Evolutionary conservation across 1,140 invertebrate species (phyloP).

Genomic region (Neodiprion lecontei): DNA sequence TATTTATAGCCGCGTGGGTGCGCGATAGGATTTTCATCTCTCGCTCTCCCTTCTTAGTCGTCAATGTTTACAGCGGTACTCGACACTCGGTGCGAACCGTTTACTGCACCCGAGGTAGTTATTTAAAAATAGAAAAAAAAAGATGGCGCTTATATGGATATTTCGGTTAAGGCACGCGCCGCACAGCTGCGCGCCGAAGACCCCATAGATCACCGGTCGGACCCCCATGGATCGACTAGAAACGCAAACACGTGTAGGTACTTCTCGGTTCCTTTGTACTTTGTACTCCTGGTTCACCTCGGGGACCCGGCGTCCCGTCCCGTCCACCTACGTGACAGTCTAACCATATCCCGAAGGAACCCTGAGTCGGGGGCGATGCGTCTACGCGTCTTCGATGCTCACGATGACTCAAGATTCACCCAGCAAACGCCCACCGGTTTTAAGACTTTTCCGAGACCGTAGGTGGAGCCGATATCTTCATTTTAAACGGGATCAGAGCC

Average conservation of each 20-base stretch:
- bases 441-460: background rate
- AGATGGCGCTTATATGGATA: background rate
- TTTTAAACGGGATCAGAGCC: background rate
- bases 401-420: too few relatives aligned
- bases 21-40: constrained; percentile 5
- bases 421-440: background rate
- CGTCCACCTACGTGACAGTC: too few relatives aligned
- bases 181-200: background rate
- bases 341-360: too few relatives aligned
- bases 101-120: background rate
- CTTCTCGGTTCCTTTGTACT: background rate
- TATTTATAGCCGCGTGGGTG: constrained; percentile 20
- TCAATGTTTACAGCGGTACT: background rate
- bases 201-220: background rate
- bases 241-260: constrained; percentile 7
- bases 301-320: too few relatives aligned
- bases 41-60: constrained; percentile 4
- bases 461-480: background rate
- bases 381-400: too few relatives aligned
- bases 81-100: background rate
- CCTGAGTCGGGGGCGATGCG: too few relatives aligned
- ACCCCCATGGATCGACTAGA: background rate
- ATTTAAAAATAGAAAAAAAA: constrained; percentile 8
- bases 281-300: too few relatives aligned
- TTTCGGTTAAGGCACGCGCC: background rate